These are phyloP conservation scores for Hetaerina titia DNA, from an alignment of 2,888 invertebrate genomes.

Conservation along the genomic window DNA sequence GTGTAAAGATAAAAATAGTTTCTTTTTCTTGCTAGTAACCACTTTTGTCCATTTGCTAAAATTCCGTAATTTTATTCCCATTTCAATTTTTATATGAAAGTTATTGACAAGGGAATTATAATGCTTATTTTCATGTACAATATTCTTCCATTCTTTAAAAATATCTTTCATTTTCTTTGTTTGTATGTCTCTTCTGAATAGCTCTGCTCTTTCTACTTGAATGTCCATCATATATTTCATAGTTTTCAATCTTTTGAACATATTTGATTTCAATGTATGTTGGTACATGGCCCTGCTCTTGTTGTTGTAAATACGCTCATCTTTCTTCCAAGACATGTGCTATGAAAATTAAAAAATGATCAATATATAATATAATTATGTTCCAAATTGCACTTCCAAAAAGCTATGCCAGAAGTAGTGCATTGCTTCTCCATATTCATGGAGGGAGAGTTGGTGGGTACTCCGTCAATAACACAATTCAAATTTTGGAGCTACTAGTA, in stretches of 20 bases:
- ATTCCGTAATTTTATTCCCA: not conserved
- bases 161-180: not conserved
- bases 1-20: not conserved
- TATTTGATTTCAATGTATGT: not conserved
- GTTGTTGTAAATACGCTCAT: not conserved
- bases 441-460: no score
- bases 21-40: not conserved
- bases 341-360: not conserved
- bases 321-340: not conserved
- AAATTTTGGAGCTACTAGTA: no score
- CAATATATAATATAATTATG: no score
- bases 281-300: not conserved
- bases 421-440: no score
- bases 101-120: not conserved
- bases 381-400: no score
- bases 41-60: constrained; percentile 1
- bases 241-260: not conserved
- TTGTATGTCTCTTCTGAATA: not conserved
- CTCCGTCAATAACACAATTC: no score
- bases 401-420: no score
- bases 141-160: not conserved
- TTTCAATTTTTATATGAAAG: not conserved
- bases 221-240: not conserved
- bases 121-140: not conserved
- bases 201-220: not conserved